phyloP scores from a whole-genome alignment of 2,797 vertebrate species.

The Orestias chungarensis region DNA sequence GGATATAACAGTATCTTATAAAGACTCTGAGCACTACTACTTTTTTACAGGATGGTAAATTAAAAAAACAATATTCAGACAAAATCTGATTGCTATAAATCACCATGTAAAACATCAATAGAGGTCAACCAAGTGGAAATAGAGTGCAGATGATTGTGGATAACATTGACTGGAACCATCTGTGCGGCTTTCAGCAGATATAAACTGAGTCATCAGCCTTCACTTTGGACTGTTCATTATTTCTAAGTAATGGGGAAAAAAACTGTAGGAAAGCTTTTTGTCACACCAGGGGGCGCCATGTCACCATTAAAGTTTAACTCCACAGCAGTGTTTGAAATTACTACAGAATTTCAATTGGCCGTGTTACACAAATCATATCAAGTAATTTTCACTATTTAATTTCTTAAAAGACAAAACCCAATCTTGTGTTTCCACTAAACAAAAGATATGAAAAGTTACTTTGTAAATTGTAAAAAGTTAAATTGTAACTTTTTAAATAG shows the following conservation, averaged over 20 bases:
- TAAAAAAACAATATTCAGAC: neutral
- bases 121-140: constrained; percentile 5
- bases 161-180: neutral
- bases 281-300: constrained; percentile 49
- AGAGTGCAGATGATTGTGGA: neutral
- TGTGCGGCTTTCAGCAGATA: neutral
- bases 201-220: neutral
- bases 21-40: constrained; percentile 4
- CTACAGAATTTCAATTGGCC: too few species aligned
- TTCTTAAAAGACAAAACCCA: neutral
- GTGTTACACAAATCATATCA: too few species aligned
- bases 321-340: neutral
- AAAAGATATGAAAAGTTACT: neutral
- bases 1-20: constrained; percentile 16
- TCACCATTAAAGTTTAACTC: neutral
- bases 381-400: neutral
- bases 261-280: neutral
- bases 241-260: neutral
- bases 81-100: constrained; percentile 1
- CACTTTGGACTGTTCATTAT: neutral
- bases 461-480: too few species aligned
- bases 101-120: neutral
- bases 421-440: neutral
- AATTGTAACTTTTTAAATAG: too few species aligned
- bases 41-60: constrained; percentile 43